These are phyloP conservation scores for Prietella phreatophila DNA, from an alignment of 2,113 vertebrate genomes.

Conservation along the genomic window DNA sequence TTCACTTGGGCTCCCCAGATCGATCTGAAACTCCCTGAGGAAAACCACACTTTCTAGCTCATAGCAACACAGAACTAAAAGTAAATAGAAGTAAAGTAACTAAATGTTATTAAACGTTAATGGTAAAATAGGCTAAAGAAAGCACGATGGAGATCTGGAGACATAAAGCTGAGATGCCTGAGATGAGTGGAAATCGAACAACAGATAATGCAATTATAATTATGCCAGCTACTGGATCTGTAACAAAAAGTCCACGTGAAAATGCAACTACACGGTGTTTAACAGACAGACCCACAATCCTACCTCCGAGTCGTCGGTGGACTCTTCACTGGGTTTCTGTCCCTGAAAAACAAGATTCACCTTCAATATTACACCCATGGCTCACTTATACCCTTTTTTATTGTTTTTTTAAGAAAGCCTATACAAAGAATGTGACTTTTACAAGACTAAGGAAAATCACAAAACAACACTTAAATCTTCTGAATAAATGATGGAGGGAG, in stretches of 20 bases:
- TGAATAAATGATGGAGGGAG: neutral
- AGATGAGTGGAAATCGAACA: too few species aligned
- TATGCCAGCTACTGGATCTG: neutral
- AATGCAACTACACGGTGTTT: neutral
- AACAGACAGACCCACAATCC: constrained; percentile 44
- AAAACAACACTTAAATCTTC: neutral
- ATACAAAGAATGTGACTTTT: neutral
- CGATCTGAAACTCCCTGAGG: too few species aligned
- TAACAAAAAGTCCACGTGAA: neutral
- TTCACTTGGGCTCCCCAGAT: too few species aligned
- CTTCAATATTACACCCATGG: neutral
- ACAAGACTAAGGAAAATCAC: neutral
- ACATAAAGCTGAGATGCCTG: too few species aligned
- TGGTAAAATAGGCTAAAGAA: too few species aligned
- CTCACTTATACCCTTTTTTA: neutral
- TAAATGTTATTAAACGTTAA: too few species aligned
- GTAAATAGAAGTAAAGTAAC: too few species aligned
- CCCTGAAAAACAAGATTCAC: constrained; percentile 71
- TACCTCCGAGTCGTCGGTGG: constrained; percentile 97
- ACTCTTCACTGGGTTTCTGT: constrained; percentile 80
- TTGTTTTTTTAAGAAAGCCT: neutral
- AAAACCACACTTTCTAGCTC: too few species aligned
- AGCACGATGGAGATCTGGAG: too few species aligned
- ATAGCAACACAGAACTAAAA: too few species aligned
- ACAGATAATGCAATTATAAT: neutral